phyloP scores from a whole-genome alignment of 2,797 vertebrate genomes.

The Anisognathus igniventris region DNA sequence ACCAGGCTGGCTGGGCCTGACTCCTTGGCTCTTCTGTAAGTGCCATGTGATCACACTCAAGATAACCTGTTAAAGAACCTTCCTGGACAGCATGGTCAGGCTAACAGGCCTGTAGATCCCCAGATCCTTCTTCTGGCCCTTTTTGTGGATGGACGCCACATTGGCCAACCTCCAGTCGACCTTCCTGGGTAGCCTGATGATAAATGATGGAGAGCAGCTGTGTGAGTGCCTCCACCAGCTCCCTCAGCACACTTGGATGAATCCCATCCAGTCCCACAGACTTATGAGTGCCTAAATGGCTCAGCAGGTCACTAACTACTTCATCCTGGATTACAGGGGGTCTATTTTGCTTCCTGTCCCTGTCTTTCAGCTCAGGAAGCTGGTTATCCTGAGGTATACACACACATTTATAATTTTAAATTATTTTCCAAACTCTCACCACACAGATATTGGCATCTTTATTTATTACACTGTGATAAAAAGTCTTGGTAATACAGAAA shows the following conservation, averaged over 20 bases:
- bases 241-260: background rate
- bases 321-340: background rate
- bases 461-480: background rate
- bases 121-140: background rate
- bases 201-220: background rate
- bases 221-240: accelerated
- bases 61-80: background rate
- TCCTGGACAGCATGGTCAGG: background rate
- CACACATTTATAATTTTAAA: background rate
- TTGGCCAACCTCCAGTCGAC: accelerated
- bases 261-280: background rate
- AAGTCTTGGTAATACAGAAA: background rate
- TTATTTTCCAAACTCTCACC: background rate
- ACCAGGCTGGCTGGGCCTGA: background rate
- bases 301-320: background rate
- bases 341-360: background rate
- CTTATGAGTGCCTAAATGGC: background rate
- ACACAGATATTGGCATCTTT: background rate
- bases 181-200: background rate
- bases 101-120: background rate
- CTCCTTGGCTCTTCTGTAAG: background rate
- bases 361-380: background rate
- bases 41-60: background rate
- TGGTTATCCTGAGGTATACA: background rate
- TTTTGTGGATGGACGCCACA: accelerated